phyloP scores from a whole-genome alignment of 2,888 invertebrate genomes.

The Cataglyphis livida region DNA sequence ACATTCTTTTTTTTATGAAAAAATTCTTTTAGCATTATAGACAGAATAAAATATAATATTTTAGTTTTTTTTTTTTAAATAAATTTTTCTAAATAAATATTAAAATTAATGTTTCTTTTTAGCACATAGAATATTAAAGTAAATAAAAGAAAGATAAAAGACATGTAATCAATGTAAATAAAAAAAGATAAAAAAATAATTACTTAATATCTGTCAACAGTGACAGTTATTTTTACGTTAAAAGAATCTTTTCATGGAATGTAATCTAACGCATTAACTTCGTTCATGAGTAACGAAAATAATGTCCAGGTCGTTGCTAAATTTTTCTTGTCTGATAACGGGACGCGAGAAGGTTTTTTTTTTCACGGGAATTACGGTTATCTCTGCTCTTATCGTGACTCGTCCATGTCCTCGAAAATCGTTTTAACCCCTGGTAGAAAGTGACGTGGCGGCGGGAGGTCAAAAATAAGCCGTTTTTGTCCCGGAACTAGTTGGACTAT shows the following conservation, averaged over 20 bases:
- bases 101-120: not conserved
- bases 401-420: conserved; percentile 41
- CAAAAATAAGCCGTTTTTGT: conserved; percentile 65
- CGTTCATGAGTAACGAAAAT: conserved; percentile 29
- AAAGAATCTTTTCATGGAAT: not conserved
- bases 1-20: not conserved
- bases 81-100: not conserved
- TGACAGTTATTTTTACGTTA: conserved; percentile 1
- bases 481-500: conserved; percentile 41
- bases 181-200: not conserved
- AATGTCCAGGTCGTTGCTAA: conserved; percentile 12
- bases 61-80: not conserved
- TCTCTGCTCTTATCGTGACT: conserved; percentile 61
- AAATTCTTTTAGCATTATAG: not conserved
- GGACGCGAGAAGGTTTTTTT: not conserved
- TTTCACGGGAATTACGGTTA: conserved; percentile 65
- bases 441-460: conserved; percentile 31
- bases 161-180: not conserved
- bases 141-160: not conserved
- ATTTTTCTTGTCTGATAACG: conserved; percentile 22
- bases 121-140: not conserved
- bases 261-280: conserved; percentile 18
- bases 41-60: not conserved
- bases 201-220: not conserved
- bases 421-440: conserved; percentile 42